Base-by-base conservation (phyloP, 2,113 vertebrate genomes). In the Aegotheles bennettii region DNA sequence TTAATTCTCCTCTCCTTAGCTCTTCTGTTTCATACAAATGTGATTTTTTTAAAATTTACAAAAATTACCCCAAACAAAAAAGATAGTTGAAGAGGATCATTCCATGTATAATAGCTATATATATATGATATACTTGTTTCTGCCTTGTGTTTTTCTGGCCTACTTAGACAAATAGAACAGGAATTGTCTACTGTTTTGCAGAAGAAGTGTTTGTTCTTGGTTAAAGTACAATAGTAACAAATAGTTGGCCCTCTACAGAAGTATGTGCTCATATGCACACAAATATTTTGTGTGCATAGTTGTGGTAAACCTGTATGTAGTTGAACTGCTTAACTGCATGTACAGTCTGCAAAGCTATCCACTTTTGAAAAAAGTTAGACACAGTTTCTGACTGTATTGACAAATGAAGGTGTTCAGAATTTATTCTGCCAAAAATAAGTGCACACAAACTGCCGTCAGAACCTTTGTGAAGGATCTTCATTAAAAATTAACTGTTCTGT, bases 371-470 rank as follows among this genome's bases (percentile, higher is more conserved):
- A 43, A 80, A 54, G n/a, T 5, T 14, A 68, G 25, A 56, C 20
- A 40, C 6, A 43, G 6, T 28, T 77, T 64, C 59, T 76, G 13
- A 4, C 2, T 0, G 0, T 40, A 61, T 67, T 42, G 17, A 77
- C 19, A 57, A 20, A 6, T 19, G 7, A 11, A 77, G 31, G 1
- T 42, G 31, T 54, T 89, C 33, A 57, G 6, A 21, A 42, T 64
- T 94, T 83, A 29, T 40, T 80, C 31, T 45, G 15, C 16, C 23
- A 40, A 24, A 71, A 79, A 59, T 8, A 45, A 19, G 7, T 20
- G 28, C 17, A 25, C 3, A 10, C 4, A 81, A 9, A 16, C 23
- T 28, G 8, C 14, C 57, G 8, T 54, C 31, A 67, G 29, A 18
- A 63, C 17, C 7, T 70, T 53, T 47, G 11, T 26, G 28, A 28